phyloP scores from a whole-genome alignment of 2,113 vertebrate species.

The Scomber scombrus region DNA sequence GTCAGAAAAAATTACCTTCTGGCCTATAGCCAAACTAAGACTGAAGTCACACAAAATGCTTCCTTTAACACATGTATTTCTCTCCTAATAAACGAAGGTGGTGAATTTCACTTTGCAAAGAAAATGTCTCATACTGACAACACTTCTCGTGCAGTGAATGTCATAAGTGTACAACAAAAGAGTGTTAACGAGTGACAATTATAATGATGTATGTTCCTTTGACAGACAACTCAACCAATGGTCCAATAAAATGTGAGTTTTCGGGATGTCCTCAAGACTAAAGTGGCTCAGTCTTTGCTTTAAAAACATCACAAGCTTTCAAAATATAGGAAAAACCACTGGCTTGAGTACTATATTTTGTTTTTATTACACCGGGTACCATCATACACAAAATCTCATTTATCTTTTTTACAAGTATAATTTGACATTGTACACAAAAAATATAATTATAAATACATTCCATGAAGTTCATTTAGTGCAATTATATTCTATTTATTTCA shows the following conservation, averaged over 20 bases:
- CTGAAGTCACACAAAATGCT: slow-evolving; percentile 7
- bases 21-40: not conserved
- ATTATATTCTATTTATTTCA: slow-evolving; percentile 31
- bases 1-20: not conserved
- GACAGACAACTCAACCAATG: slow-evolving; percentile 51
- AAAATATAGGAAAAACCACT: not conserved
- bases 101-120: slow-evolving; percentile 39
- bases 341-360: no score
- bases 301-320: not conserved
- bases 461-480: slow-evolving; percentile 36
- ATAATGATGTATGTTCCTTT: slow-evolving; percentile 61
- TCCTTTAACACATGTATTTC: slow-evolving; percentile 18
- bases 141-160: slow-evolving; percentile 43
- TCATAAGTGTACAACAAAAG: slow-evolving; percentile 57
- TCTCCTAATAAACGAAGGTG: slow-evolving; percentile 22
- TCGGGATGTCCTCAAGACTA: slow-evolving; percentile 59
- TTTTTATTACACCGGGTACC: slow-evolving; percentile 8
- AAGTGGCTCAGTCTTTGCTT: slow-evolving; percentile 42
- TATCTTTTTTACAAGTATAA: not conserved
- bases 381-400: slow-evolving; percentile 23
- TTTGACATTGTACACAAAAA: not conserved
- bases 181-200: slow-evolving; percentile 40
- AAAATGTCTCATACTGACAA: slow-evolving; percentile 38
- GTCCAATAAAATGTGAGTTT: slow-evolving; percentile 77
- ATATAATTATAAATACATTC: slow-evolving; percentile 44